Conservation (phyloP, 2,797 vertebrate genomes). For the Sebastes hubbsi region DNA sequence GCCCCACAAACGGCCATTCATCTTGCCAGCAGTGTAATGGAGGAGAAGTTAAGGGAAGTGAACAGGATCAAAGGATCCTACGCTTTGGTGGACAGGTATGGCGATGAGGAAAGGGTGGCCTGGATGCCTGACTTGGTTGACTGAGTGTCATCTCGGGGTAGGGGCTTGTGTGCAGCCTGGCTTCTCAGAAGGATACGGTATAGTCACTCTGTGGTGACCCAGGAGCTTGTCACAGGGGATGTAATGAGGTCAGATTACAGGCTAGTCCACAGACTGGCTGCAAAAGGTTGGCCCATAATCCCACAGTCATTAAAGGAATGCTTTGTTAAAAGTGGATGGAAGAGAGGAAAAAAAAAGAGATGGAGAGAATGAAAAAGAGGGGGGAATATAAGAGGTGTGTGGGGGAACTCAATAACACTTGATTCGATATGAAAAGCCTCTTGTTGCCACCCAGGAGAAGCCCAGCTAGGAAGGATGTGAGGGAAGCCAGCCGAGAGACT, state of each 20-base stretch:
- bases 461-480: constrained; percentile 78
- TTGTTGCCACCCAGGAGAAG: constrained; percentile 85
- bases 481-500: constrained; percentile 81
- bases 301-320: constrained; percentile 84
- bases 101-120: constrained; percentile 56
- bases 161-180: constrained; percentile 57
- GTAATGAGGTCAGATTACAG: constrained; percentile 90
- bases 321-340: constrained; percentile 83
- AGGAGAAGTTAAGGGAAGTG: constrained; percentile 58
- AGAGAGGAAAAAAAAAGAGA: constrained; percentile 64
- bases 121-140: constrained; percentile 63
- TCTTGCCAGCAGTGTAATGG: constrained; percentile 59
- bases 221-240: constrained; percentile 82
- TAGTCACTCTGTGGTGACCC: constrained; percentile 74
- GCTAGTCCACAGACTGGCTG: constrained; percentile 80
- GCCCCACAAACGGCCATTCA: constrained; percentile 63
- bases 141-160: constrained; percentile 58
- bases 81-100: constrained; percentile 75
- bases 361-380: constrained; percentile 65
- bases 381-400: constrained; percentile 76
- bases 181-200: constrained; percentile 76
- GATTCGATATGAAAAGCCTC: constrained; percentile 86
- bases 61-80: constrained; percentile 69
- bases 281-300: constrained; percentile 83
- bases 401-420: constrained; percentile 86